Evolutionary conservation across 2,113 vertebrate species (phyloP).

Genomic region (Phasianus colchicus): DNA sequence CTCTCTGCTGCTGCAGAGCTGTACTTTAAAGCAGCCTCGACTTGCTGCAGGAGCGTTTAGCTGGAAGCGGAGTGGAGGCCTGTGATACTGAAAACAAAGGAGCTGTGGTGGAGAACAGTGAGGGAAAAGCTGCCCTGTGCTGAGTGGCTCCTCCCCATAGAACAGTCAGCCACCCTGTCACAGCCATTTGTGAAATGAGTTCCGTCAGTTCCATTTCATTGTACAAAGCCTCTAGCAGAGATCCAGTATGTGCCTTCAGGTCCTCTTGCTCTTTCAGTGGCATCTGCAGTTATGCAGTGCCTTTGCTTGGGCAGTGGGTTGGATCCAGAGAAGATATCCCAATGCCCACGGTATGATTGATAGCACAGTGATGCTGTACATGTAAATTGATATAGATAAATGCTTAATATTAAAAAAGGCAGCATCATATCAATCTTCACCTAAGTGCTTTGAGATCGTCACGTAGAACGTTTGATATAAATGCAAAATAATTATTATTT

Average conservation of each 20-base stretch:
- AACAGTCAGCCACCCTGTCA: background rate
- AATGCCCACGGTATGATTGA: background rate
- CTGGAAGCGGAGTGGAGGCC: background rate
- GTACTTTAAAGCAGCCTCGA: background rate
- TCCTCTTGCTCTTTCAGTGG: background rate
- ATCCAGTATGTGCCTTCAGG: background rate
- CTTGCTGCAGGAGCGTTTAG: conserved; percentile 34
- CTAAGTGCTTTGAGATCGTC: background rate
- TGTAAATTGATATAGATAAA: background rate
- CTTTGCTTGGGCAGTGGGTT: background rate
- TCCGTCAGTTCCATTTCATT: background rate
- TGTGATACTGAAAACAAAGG: conserved; percentile 17
- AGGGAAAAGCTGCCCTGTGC: background rate
- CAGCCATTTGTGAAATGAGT: conserved; percentile 6
- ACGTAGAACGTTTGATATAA: background rate
- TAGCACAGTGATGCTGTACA: background rate
- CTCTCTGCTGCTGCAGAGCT: background rate
- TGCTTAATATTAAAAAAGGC: background rate
- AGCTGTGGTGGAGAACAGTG: background rate
- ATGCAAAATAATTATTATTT: conserved; percentile 43
- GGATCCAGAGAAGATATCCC: background rate
- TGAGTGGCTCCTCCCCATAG: background rate
- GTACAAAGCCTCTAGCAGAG: background rate
- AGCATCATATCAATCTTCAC: background rate
- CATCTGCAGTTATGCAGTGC: rapidly evolving